A percentile compares a stretch with the other conserved stretches of the same genome.
phyloP scores from a whole-genome alignment of 2,888 invertebrate genomes.

The Apocheima hispidaria region DNA sequence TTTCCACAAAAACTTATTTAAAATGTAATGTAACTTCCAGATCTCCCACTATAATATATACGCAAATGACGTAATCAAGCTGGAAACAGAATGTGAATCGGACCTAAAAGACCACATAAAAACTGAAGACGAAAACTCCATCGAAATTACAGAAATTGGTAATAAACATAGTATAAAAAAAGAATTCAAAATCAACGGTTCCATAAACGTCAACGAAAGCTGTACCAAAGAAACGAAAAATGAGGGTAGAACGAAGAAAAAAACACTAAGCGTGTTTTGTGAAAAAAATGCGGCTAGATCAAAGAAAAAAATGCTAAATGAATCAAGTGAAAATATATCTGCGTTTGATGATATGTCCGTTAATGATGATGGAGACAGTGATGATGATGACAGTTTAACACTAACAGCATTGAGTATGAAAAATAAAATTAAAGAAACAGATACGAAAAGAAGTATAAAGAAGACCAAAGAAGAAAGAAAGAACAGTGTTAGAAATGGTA shows the following conservation, averaged over 20 bases:
- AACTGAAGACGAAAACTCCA: background rate
- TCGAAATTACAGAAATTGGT: slow-evolving; percentile 1
- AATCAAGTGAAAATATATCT: background rate
- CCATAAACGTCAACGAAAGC: background rate
- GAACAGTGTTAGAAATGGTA: background rate
- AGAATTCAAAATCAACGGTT: background rate
- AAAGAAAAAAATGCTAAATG: background rate
- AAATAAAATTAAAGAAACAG: background rate
- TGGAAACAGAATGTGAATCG: background rate
- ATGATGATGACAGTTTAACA: slow-evolving; percentile 3
- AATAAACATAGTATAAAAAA: background rate
- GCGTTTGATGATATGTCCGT: background rate
- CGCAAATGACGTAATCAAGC: slow-evolving; percentile 5
- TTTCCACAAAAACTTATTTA: no score
- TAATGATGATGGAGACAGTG: background rate
- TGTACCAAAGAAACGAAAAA: background rate
- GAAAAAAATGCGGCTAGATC: slow-evolving; percentile 1
- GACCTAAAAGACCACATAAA: slow-evolving; percentile 1
- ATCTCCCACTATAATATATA: background rate
- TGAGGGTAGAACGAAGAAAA: slow-evolving; percentile 4
- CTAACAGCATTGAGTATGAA: slow-evolving; percentile 1
- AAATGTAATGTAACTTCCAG: background rate
- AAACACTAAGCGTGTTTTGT: background rate
- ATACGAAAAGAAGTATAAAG: background rate
- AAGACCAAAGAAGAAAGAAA: slow-evolving; percentile 3